Evolutionary conservation across 2,797 vertebrate genomes (phyloP).

Genomic region (Phalloptychus januarius): DNA sequence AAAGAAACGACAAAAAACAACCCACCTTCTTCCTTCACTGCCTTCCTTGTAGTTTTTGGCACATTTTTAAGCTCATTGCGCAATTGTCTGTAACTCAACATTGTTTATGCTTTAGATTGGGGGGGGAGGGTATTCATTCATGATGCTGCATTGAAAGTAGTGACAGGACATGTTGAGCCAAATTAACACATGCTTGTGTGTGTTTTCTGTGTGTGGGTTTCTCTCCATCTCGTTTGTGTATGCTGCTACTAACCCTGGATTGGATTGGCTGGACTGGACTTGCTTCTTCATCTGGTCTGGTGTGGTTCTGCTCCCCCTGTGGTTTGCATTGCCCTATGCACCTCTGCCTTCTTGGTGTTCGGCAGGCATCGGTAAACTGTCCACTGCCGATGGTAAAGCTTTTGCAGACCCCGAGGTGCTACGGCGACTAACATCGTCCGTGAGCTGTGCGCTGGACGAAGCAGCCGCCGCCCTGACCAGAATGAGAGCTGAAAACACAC

Average conservation of each 20-base stretch:
- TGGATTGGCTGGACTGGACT: slow-evolving; percentile 80
- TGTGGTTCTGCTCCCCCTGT: slow-evolving; percentile 82
- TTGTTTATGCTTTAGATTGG: slow-evolving; percentile 17
- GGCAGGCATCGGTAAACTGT: slow-evolving; percentile 99
- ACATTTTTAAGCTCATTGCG: neutral
- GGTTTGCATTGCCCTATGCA: slow-evolving; percentile 81
- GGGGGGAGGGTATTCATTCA: slow-evolving; percentile 23
- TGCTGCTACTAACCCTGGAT: slow-evolving; percentile 80
- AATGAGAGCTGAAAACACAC: slow-evolving; percentile 98
- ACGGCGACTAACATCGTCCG: slow-evolving; percentile 95
- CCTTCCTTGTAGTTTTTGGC: slow-evolving; percentile 12
- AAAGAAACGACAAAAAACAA: neutral
- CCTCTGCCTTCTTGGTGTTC: slow-evolving; percentile 80
- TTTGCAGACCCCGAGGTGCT: slow-evolving; percentile 99
- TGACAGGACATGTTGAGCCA: slow-evolving; percentile 42
- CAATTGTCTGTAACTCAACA: slow-evolving; percentile 3
- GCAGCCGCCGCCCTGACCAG: slow-evolving; percentile 96
- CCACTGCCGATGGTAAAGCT: slow-evolving; percentile 99
- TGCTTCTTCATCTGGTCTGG: slow-evolving; percentile 78
- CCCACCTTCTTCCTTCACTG: slow-evolving; percentile 18
- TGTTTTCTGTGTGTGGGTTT: slow-evolving; percentile 41
- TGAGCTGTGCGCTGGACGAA: slow-evolving; percentile 98
- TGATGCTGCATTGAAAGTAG: slow-evolving; percentile 50
- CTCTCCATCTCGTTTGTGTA: slow-evolving; percentile 45
- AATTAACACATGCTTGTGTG: slow-evolving; percentile 78